Evolutionary conservation across 2,797 vertebrate species (phyloP), one percentile per base, ranked within the genome.

Genomic region (Pampus argenteus): DNA sequence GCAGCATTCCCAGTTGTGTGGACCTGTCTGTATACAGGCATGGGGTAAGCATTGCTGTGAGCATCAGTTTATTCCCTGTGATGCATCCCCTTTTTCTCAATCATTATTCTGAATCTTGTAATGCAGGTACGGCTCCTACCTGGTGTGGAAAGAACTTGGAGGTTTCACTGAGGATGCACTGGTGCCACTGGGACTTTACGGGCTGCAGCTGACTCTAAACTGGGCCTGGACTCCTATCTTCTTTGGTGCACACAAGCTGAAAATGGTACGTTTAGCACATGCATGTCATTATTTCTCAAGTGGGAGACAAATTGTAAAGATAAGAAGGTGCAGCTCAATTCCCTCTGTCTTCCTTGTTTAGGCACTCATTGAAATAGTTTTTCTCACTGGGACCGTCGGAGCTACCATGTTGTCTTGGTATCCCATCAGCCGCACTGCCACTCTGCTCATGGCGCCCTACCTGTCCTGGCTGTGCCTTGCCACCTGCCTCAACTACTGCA

Each of bases 121-220:
- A 0, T 29, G 3, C 62, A 98, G 97, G 11, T 97, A 97, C 2
- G 95, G 94, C 47, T 98, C 97, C 51, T 98, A 97, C 85, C 89
- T 97, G 86, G 87, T 98, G 5, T 98, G 96, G 96, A 97, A 93
- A 3, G 95, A 97, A 67, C 93, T 97, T 29, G 96, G 95, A 0
- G 96, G 96, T 74, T 96, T 95, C 67, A 94, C 82, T 56, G 85
- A 94, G 74, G 91, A 94, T 23, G 94, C 96, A 2, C 0, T 95
- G 57, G 72, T 97, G 58, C 97, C 97, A 0, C 81, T 98, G 5
- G 95, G 97, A 50, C 94, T 98, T 31, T 98, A 97, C 9, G 94
- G 94, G 42, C 66, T 93, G 25, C 96, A 98, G 87, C 87, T 99
- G 14, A 82, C 88, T 61, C 67, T 98, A 57, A 98, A 96, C 89